phyloP scores from a whole-genome alignment of 2,113 vertebrate species.

The Pteruthius melanotis region DNA sequence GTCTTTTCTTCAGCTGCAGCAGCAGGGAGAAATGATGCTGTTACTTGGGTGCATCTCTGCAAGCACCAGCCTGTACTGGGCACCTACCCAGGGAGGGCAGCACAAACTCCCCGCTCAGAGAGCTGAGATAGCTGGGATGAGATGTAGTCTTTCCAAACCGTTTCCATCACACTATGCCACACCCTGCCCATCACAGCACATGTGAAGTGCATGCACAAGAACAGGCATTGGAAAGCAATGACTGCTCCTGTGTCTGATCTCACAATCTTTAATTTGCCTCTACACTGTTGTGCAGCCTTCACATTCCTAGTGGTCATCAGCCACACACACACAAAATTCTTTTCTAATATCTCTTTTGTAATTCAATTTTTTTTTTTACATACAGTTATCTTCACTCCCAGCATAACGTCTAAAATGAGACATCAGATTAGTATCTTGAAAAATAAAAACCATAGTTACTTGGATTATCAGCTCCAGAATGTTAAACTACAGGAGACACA shows the following conservation, averaged over 20 bases:
- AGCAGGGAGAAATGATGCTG: background rate
- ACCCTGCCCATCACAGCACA: background rate
- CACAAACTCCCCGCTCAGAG: background rate
- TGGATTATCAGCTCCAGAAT: conserved; percentile 25
- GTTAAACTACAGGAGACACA: conserved; percentile 1
- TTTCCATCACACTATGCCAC: background rate
- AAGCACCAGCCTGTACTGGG: background rate
- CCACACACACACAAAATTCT: background rate
- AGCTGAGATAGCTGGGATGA: background rate
- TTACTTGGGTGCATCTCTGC: background rate
- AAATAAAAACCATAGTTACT: conserved; percentile 34
- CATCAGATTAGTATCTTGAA: conserved; percentile 5
- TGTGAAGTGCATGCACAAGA: background rate
- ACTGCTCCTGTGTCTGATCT: background rate
- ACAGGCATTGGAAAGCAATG: background rate
- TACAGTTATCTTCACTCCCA: conserved; percentile 14
- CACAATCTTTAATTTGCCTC: background rate
- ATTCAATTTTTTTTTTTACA: conserved; percentile 36
- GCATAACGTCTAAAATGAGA: conserved; percentile 12
- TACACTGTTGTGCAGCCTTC: background rate
- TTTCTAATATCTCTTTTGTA: background rate
- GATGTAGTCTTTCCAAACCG: background rate
- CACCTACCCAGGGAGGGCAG: fast-evolving
- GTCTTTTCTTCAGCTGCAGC: background rate
- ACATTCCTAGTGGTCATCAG: background rate